These are phyloP conservation scores for Glaucomys volans DNA, from an alignment of 2,113 vertebrate species.

Conservation along the genomic window DNA sequence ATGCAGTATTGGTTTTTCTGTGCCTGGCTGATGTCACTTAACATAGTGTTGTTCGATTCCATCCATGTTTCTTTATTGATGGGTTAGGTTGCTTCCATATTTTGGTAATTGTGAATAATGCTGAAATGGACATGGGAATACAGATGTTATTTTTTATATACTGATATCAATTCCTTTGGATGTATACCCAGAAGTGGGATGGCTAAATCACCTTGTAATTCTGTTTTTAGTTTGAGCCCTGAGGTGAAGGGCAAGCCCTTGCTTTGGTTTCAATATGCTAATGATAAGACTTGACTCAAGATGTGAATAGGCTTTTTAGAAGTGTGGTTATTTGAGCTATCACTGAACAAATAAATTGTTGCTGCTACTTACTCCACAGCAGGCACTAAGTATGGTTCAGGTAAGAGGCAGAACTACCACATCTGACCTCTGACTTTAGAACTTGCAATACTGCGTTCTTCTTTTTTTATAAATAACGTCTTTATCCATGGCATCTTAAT, in stretches of 20 bases:
- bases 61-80: neutral
- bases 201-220: neutral
- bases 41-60: neutral
- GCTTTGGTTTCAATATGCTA: neutral
- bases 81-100: neutral
- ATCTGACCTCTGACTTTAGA: slow-evolving; percentile 7
- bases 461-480: neutral
- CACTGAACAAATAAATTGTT: neutral
- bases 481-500: neutral
- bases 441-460: neutral
- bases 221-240: neutral
- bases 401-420: neutral
- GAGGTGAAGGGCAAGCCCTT: neutral
- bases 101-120: neutral
- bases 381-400: neutral
- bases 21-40: neutral
- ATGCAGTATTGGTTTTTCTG: neutral
- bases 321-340: neutral
- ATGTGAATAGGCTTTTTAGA: neutral
- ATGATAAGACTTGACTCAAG: neutral
- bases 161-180: neutral
- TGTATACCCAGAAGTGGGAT: neutral
- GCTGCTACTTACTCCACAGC: neutral
- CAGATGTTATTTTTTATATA: neutral
- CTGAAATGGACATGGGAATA: neutral